A percentile compares a stretch with the other conserved stretches of the same genome.
These are phyloP conservation scores for Siphonodentalium dalli DNA, from an alignment of 2,888 invertebrate genomes.

Conservation along the genomic window DNA sequence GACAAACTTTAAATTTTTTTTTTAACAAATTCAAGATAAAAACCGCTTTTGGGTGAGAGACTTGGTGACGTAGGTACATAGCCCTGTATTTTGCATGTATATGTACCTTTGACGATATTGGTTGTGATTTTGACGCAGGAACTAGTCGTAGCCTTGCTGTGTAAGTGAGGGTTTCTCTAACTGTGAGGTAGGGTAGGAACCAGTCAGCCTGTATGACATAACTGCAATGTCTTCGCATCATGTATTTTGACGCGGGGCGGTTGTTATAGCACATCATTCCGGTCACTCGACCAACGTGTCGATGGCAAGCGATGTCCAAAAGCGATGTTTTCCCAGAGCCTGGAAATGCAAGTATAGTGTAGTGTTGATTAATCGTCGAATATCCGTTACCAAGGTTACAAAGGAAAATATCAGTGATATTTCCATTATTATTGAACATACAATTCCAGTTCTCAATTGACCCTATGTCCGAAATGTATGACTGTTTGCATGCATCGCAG, in stretches of 20 bases:
- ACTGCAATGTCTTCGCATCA: slow-evolving; percentile 83
- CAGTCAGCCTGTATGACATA: slow-evolving; percentile 88
- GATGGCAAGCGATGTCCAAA: slow-evolving; percentile 81
- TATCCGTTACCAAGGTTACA: too few relatives aligned
- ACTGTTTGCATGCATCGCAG: too few relatives aligned
- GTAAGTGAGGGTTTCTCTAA: slow-evolving; percentile 73
- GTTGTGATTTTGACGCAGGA: neutral
- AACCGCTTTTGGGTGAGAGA: too few relatives aligned
- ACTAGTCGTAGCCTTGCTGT: slow-evolving; percentile 57
- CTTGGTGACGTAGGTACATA: neutral
- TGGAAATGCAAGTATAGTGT: too few relatives aligned
- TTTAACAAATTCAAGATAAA: too few relatives aligned
- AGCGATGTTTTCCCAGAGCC: slow-evolving; percentile 96
- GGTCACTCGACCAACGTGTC: slow-evolving; percentile 66
- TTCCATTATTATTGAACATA: too few relatives aligned
- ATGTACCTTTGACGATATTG: too few relatives aligned
- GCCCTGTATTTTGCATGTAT: neutral
- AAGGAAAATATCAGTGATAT: too few relatives aligned
- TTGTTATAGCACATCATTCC: slow-evolving; percentile 45
- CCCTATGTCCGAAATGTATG: too few relatives aligned
- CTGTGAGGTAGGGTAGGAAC: slow-evolving; percentile 83
- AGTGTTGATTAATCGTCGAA: too few relatives aligned
- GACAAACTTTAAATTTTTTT: too few relatives aligned
- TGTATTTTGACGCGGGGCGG: slow-evolving; percentile 67
- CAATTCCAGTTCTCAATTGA: too few relatives aligned